Conservation (phyloP, 2,113 vertebrate genomes). For the Calidris pugnax region DNA sequence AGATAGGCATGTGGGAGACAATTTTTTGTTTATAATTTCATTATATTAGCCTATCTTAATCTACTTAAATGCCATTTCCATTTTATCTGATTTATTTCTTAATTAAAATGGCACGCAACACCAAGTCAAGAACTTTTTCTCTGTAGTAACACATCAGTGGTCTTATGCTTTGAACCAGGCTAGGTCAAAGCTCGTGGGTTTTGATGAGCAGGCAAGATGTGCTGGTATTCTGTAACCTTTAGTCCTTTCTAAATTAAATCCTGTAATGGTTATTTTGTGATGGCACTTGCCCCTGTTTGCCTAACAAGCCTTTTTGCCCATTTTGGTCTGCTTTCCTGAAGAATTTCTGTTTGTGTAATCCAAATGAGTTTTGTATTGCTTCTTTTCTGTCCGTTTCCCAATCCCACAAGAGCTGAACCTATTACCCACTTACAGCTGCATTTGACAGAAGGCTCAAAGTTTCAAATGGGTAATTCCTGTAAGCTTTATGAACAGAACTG, state of each 20-base stretch:
- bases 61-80: background rate
- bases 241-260: background rate
- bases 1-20: background rate
- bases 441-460: background rate
- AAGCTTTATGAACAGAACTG: background rate
- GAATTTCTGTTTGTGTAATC: background rate
- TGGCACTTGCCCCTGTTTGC: background rate
- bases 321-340: background rate
- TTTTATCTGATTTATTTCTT: background rate
- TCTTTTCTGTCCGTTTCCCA: background rate
- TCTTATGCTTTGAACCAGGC: background rate
- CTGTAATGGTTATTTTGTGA: background rate
- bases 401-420: background rate
- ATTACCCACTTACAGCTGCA: background rate
- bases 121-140: background rate
- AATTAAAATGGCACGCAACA: background rate
- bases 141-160: background rate
- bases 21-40: background rate
- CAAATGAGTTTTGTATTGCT: background rate
- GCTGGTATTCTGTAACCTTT: background rate
- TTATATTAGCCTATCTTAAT: background rate
- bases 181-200: background rate
- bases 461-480: background rate
- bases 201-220: background rate
- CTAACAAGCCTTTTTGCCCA: background rate